phyloP scores from a whole-genome alignment of 2,888 invertebrate genomes.

The Atethmia centrago region DNA sequence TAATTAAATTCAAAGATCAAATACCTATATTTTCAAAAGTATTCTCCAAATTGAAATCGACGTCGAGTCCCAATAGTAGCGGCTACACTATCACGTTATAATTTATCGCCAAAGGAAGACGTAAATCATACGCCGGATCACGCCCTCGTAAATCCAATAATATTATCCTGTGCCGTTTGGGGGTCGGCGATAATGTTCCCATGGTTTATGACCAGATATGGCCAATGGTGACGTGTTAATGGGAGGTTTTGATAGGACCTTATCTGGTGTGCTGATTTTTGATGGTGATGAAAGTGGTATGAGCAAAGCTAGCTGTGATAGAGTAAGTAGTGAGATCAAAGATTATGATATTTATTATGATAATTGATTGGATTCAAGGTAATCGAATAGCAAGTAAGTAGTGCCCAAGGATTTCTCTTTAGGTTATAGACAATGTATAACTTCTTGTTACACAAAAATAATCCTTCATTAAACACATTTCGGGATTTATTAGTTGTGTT shows the following conservation, averaged over 20 bases:
- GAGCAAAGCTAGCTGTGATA: not conserved
- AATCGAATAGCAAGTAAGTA: not conserved
- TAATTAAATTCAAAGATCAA: not conserved
- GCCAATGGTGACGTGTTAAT: slow-evolving; percentile 57
- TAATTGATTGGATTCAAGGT: not conserved
- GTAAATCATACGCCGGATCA: slow-evolving; percentile 87
- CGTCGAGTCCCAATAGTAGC: slow-evolving; percentile 62
- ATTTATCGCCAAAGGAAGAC: slow-evolving; percentile 87
- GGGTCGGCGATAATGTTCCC: slow-evolving; percentile 78
- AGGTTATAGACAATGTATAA: not conserved
- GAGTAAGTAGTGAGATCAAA: not conserved
- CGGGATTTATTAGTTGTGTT: not conserved
- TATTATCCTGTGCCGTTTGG: slow-evolving; percentile 82
- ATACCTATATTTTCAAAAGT: not conserved
- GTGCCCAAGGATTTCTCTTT: not conserved
- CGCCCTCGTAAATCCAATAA: slow-evolving; percentile 88
- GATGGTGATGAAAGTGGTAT: slow-evolving; percentile 9
- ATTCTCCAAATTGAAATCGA: slow-evolving; percentile 53
- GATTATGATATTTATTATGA: not conserved
- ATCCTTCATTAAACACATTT: no score
- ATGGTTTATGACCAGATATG: slow-evolving; percentile 55
- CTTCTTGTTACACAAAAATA: not conserved
- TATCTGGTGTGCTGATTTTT: slow-evolving; percentile 40
- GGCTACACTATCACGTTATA: slow-evolving; percentile 70
- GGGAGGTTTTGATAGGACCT: slow-evolving; percentile 48